Percentiles rank a stretch among this genome's conserved stretches.
These are phyloP conservation scores for Actenoides lindsayi DNA, from an alignment of 2,113 vertebrate genomes.

Conservation along the genomic window DNA sequence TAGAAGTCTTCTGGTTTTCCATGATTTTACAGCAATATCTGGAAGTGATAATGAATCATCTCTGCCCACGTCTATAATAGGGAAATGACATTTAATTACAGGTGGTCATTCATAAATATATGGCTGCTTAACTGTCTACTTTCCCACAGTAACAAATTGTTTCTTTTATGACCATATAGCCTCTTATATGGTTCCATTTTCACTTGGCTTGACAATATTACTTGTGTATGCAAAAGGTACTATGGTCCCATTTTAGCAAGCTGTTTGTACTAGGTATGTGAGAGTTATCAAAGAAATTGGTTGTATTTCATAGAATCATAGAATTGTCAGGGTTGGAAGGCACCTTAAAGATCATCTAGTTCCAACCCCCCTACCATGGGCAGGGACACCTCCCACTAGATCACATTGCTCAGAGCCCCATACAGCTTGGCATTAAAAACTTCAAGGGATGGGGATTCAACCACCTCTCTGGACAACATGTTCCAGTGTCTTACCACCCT, in stretches of 20 bases:
- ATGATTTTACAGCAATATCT: background rate
- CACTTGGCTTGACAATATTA: background rate
- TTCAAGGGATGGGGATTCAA: too few species aligned
- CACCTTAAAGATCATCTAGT: too few species aligned
- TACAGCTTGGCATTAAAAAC: too few species aligned
- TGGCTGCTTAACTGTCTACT: background rate
- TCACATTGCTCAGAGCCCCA: too few species aligned
- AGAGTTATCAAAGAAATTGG: background rate
- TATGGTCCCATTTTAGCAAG: background rate
- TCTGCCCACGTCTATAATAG: background rate
- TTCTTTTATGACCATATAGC: background rate
- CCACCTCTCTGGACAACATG: too few species aligned
- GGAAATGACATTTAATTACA: constrained; percentile 8
- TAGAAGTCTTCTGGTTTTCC: background rate
- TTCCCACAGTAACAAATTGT: background rate
- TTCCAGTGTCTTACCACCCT: too few species aligned
- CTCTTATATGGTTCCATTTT: background rate
- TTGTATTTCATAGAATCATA: background rate
- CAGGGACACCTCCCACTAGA: too few species aligned
- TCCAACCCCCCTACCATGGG: too few species aligned
- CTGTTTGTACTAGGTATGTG: background rate
- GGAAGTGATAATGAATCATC: background rate
- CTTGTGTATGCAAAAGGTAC: background rate
- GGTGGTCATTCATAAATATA: background rate
- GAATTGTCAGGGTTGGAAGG: too few species aligned